Conservation (phyloP, 2,797 vertebrate species). For the Rhinogobio ventralis region DNA sequence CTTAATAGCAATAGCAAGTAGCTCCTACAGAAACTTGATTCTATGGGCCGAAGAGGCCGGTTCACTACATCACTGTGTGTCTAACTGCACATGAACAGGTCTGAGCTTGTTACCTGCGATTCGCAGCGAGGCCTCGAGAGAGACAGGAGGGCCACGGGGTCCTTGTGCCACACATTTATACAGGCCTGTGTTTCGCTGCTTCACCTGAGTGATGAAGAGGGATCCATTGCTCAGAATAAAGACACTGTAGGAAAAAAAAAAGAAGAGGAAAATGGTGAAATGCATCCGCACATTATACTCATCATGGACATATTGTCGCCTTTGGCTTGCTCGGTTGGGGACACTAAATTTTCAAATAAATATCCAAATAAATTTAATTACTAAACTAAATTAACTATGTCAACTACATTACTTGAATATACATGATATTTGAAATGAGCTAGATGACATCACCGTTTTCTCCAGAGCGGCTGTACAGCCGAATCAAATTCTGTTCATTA, state of each 20-base stretch:
- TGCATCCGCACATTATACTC: background rate
- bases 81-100: background rate
- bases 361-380: no score
- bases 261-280: background rate
- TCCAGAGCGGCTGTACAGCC: no score
- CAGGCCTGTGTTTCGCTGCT: conserved; percentile 78
- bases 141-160: conserved; percentile 74
- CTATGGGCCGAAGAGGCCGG: background rate
- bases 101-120: conserved; percentile 79
- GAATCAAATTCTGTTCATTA: no score
- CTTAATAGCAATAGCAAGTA: no score
- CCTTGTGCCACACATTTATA: conserved; percentile 84
- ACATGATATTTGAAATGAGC: no score
- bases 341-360: no score
- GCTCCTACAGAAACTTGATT: background rate
- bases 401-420: no score
- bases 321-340: no score
- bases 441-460: no score
- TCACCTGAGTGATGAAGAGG: conserved; percentile 84
- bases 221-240: conserved; percentile 83
- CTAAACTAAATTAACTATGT: no score
- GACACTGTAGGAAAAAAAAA: conserved; percentile 63
- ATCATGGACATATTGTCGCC: no score
- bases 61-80: background rate
- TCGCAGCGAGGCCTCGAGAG: conserved; percentile 78